Evolutionary conservation across 2,113 vertebrate genomes (phyloP), one percentile per base, ranked within the genome.

Genomic region (Emberiza fucata): DNA sequence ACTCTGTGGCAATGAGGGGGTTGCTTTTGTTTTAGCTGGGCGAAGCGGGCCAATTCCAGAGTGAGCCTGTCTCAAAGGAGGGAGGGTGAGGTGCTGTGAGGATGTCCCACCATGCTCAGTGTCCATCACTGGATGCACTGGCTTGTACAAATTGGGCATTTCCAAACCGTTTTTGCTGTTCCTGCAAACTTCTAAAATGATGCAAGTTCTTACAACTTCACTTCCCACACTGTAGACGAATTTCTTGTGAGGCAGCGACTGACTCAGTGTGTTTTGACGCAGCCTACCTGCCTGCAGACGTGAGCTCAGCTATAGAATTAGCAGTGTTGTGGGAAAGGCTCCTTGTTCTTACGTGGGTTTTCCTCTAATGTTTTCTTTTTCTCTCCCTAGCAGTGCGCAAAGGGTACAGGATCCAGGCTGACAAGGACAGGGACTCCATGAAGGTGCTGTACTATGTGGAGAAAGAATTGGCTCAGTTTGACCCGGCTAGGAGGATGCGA

Each of bases 381-480:
- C 68, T 72, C 71, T 95, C 89, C 45, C 40, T 47, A 86, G 95
- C 98, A 98, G 99, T 99, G 94, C 96, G 97, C 95, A 99, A 98
- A 97, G 99, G 99, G 37, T 99, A 99, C 97, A 98, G 98, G 92
- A 98, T 99, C 96, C 98, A 99, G 95, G 40, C 98, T n/a, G 98
- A 98, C 98, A 98, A 99, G 97, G 97, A 98, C 84, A 98, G 98
- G 95, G 98, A 99, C 94, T 98, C 98, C 95, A 98, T 99, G 98
- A 99, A 99, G 98, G 98, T 99, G 97, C 96, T 99, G 77, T 99
- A 99, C 98, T 99, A 98, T 85, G 97, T 99, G 1, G 99, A 99
- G 98, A 99, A 99, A 95, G 99, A 99, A 95, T 95, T 99, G 98
- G 98, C 98, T 93, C 98, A 99, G 95, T 98, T 99, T 96, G 98